Evolutionary conservation across 2,888 invertebrate genomes (phyloP).

Genomic region (Morpho achilles): DNA sequence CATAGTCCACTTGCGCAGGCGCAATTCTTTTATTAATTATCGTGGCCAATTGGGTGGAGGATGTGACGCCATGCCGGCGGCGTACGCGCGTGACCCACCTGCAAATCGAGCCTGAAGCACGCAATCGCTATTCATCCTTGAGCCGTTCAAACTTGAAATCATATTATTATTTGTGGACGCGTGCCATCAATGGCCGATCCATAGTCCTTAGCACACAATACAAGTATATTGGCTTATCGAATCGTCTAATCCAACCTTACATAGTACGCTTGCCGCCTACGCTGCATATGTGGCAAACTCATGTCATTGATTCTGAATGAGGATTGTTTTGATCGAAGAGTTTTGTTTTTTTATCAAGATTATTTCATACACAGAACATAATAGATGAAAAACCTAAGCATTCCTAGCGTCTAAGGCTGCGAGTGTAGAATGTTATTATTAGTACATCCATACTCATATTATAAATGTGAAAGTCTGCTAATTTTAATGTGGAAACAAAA

Average conservation of each 20-base stretch:
- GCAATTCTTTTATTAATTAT: slow-evolving; percentile 75
- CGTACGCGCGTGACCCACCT: slow-evolving; percentile 67
- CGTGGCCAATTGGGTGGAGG: slow-evolving; percentile 69
- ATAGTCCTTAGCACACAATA: slow-evolving; percentile 21
- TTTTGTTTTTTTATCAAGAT: neutral
- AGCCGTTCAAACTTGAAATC: slow-evolving; percentile 49
- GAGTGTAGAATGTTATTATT: too few relatives aligned
- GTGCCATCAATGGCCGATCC: slow-evolving; percentile 27
- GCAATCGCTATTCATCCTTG: slow-evolving; percentile 71
- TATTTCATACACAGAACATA: neutral
- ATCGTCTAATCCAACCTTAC: slow-evolving; percentile 15
- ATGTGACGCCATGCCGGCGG: slow-evolving; percentile 72
- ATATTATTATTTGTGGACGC: slow-evolving; percentile 40
- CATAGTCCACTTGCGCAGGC: slow-evolving; percentile 63
- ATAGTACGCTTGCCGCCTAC: slow-evolving; percentile 3
- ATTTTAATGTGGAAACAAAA: too few relatives aligned
- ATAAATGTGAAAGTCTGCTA: too few relatives aligned
- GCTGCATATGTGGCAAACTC: too few relatives aligned
- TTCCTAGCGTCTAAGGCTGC: too few relatives aligned
- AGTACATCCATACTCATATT: too few relatives aligned
- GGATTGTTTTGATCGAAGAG: neutral
- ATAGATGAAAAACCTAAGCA: too few relatives aligned
- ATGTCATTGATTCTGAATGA: too few relatives aligned
- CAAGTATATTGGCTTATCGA: slow-evolving; percentile 13
- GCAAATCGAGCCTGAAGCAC: slow-evolving; percentile 57